These are phyloP conservation scores for Grallaria varia DNA, from an alignment of 2,113 vertebrate species.

Conservation along the genomic window DNA sequence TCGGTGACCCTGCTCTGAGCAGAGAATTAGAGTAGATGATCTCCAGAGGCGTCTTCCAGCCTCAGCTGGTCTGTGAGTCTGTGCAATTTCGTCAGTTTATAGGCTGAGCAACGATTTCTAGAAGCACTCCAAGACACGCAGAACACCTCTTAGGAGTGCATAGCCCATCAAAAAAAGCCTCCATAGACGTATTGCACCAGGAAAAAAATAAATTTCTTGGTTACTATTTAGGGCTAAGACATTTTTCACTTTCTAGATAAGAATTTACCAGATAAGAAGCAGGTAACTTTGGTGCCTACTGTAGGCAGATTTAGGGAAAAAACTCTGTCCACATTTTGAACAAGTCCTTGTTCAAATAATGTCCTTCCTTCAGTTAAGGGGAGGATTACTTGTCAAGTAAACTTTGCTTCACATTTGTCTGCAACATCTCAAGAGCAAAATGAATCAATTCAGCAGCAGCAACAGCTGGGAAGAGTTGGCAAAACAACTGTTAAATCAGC, in stretches of 20 bases:
- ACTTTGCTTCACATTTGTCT: slow-evolving; percentile 15
- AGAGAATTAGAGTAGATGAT: slow-evolving; percentile 19
- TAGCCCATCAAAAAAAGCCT: neutral
- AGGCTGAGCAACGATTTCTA: slow-evolving; percentile 1
- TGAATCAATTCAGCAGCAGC: slow-evolving; percentile 21
- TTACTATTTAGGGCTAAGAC: neutral
- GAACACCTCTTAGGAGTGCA: neutral
- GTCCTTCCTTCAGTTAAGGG: neutral
- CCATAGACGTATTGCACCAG: neutral
- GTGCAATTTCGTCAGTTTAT: slow-evolving; percentile 32
- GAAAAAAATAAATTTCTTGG: neutral
- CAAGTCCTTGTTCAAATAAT: neutral
- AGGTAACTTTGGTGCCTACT: neutral
- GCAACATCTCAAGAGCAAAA: neutral
- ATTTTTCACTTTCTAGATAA: slow-evolving; percentile 7
- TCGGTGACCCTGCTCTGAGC: neutral
- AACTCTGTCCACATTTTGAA: neutral
- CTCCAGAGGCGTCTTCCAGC: neutral
- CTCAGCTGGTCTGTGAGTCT: neutral
- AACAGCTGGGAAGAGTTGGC: neutral
- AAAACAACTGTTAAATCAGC: neutral
- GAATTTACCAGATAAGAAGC: neutral
- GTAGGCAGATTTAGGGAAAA: neutral
- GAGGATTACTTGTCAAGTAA: slow-evolving; percentile 20
- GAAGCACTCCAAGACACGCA: slow-evolving; percentile 5